Percentiles rank a stretch among this genome's conserved stretches.
These are phyloP conservation scores for Sussaba pulchella DNA, from an alignment of 2,888 invertebrate species.

Conservation along the genomic window DNA sequence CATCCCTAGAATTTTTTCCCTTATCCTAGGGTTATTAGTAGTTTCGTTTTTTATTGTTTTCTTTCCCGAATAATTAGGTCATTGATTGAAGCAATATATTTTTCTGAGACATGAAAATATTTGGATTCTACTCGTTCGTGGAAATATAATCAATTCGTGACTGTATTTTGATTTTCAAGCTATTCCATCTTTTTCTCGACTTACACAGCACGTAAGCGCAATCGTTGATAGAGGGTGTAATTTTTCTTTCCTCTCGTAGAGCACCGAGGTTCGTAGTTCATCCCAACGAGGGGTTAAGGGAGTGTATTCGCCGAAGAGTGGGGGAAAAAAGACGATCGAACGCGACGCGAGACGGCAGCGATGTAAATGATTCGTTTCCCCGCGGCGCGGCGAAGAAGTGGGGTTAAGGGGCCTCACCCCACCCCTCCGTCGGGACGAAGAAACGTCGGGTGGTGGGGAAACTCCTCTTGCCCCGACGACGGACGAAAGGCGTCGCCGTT, in stretches of 20 bases:
- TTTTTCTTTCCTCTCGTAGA: too few species aligned
- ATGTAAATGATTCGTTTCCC: slow-evolving; percentile 11
- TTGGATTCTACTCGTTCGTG: too few species aligned
- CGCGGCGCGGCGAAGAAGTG: slow-evolving; percentile 1
- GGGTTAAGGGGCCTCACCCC: slow-evolving; percentile 64
- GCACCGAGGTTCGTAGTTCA: not conserved
- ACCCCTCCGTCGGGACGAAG: slow-evolving; percentile 2
- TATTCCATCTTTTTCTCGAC: too few species aligned
- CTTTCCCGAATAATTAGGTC: too few species aligned
- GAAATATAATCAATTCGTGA: too few species aligned
- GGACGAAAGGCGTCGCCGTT: slow-evolving; percentile 46
- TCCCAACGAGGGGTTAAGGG: not conserved
- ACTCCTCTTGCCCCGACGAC: not conserved
- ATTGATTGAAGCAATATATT: too few species aligned
- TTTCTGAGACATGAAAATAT: too few species aligned
- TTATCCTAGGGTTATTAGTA: slow-evolving; percentile 56
- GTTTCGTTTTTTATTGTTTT: too few species aligned
- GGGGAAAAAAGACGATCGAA: slow-evolving; percentile 26
- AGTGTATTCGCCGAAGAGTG: not conserved
- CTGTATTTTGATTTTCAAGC: too few species aligned
- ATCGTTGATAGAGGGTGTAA: too few species aligned
- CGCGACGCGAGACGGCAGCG: slow-evolving; percentile 18
- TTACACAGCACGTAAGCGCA: too few species aligned
- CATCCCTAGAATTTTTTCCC: slow-evolving; percentile 51
- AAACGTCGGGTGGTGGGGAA: slow-evolving; percentile 37